Evolutionary conservation across 2,888 invertebrate genomes (phyloP).

Genomic region (Xanthorhoe spadicearia): DNA sequence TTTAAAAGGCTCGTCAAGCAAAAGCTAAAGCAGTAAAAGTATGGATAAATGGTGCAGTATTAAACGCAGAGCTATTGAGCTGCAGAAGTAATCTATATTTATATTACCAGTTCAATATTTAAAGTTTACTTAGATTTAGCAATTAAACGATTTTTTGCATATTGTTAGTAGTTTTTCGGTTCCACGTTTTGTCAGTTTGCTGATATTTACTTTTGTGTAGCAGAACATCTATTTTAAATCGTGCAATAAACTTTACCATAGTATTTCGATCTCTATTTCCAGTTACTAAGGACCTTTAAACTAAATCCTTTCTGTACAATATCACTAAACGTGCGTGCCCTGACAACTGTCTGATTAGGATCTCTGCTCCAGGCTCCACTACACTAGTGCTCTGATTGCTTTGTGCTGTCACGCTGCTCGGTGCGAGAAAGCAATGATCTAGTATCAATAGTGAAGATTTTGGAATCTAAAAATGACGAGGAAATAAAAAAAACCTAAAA

Average conservation of each 20-base stretch:
- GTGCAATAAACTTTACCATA: background rate
- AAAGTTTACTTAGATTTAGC: background rate
- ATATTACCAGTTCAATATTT: background rate
- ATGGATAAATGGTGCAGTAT: constrained; percentile 40
- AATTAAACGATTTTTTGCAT: background rate
- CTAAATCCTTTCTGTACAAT: constrained; percentile 41
- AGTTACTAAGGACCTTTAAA: constrained; percentile 10
- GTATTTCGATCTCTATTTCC: constrained; percentile 1
- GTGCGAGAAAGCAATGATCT: background rate
- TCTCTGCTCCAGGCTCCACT: constrained; percentile 47
- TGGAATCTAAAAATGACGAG: no score
- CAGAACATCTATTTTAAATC: background rate
- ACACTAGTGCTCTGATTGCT: constrained; percentile 2
- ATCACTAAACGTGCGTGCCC: constrained; percentile 55
- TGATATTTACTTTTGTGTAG: background rate
- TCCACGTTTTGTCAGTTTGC: background rate
- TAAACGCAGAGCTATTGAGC: background rate
- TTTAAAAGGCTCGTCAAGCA: constrained; percentile 60
- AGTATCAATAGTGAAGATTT: background rate
- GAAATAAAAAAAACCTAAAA: no score
- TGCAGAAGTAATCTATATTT: background rate
- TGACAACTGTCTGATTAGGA: constrained; percentile 61
- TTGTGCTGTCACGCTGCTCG: background rate
- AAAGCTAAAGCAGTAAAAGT: constrained; percentile 41
- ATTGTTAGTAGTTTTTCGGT: background rate